Conservation (phyloP, 2,888 invertebrate genomes). For the Antheraea assamensis region DNA sequence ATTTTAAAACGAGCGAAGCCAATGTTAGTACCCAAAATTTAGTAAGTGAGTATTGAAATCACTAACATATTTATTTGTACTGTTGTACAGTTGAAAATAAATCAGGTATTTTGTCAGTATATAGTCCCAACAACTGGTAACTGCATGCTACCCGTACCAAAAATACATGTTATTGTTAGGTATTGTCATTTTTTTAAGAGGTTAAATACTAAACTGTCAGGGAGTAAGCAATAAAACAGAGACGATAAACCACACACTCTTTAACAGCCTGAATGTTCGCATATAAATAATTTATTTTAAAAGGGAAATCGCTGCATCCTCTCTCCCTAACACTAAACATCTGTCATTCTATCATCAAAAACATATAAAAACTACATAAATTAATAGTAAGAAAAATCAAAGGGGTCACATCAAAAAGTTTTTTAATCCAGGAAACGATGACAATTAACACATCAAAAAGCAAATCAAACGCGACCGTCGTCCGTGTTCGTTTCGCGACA, state of each 20-base stretch:
- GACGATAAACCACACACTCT: background rate
- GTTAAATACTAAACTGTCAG: background rate
- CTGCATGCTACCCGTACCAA: no score
- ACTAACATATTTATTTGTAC: no score
- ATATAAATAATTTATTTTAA: constrained; percentile 10
- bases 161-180: no score
- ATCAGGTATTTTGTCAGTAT: no score
- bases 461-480: constrained; percentile 15
- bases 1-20: no score
- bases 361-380: constrained; percentile 40
- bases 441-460: constrained; percentile 19
- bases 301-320: constrained; percentile 13
- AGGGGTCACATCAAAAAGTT: constrained; percentile 41
- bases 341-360: constrained; percentile 23
- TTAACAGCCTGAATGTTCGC: background rate
- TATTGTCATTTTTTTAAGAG: no score
- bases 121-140: no score
- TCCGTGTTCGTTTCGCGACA: constrained; percentile 21
- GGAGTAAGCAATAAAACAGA: background rate
- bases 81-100: no score
- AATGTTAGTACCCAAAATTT: no score
- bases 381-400: constrained; percentile 49
- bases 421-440: constrained; percentile 38
- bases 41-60: no score
- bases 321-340: constrained; percentile 1